Base-by-base conservation (phyloP, 2,888 invertebrate species). In the Trilocha varians region DNA sequence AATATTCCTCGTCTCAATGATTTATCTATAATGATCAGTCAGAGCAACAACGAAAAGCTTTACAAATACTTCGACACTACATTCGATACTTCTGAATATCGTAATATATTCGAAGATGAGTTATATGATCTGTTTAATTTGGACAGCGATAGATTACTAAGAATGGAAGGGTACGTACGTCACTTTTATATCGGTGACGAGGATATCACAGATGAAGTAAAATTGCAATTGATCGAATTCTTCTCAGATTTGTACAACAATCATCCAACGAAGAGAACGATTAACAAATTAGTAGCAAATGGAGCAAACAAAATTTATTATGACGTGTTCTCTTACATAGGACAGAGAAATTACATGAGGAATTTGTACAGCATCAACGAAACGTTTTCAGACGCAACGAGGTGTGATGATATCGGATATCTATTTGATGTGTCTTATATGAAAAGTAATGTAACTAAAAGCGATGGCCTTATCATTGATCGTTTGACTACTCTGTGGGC, bases 381-480 rank as follows among this genome's bases (percentile, higher is more conserved):
- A 4, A 59, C 53, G 0, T 38, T 17, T 1, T 49, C 43, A 0
- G 62, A 62, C 0, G 64, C 60, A 2, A 38, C 47, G 0, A 64
- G 65, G 39, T 51, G 51, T 8, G 60, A 61, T 38, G 62, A 66
- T n/a, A 16, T 65, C 4, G 62, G 60, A 0, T 68, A 66, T 42
- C 39, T 68, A 13, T 67, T 66, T 36, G 61, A 64, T 13, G 35
- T 55, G n/a, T 44, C 49, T 1, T 43, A 34, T 1, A 38, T 55
- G n/a, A 39, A 36, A 15, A 17, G 40, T 2, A 35, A 41, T 2
- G 15, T 13, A 8, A 38, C 41, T n/a, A 25, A 42, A 13, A 16
- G 32, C 9, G 48, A 46, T 39, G 36, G 42, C 14, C 40, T 49
- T 9, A 34, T 50, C 8, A 43, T 50, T 14, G 48, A 54, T 36